These are phyloP conservation scores for Rhagonycha lutea DNA, from an alignment of 2,888 invertebrate genomes.

Conservation along the genomic window DNA sequence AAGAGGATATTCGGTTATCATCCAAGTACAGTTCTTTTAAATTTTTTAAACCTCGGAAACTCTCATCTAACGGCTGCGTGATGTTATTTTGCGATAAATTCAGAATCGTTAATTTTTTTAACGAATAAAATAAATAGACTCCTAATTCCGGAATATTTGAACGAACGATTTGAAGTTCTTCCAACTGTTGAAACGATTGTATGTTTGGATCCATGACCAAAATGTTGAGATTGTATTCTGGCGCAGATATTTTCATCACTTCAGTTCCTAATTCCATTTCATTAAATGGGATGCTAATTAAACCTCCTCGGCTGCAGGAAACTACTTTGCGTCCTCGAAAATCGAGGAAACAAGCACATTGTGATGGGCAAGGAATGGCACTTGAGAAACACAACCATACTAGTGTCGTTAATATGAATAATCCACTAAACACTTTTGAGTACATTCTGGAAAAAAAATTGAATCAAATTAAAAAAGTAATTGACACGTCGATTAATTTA, in stretches of 20 bases:
- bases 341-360: constrained; percentile 67
- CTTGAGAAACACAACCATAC: constrained; percentile 31
- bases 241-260: constrained; percentile 70
- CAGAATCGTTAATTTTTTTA: constrained; percentile 61
- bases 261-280: constrained; percentile 66
- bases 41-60: constrained; percentile 75
- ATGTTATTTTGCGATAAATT: constrained; percentile 80
- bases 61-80: constrained; percentile 70
- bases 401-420: constrained; percentile 16
- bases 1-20: constrained; percentile 75
- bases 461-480: neutral
- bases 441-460: constrained; percentile 27
- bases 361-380: constrained; percentile 61
- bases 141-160: constrained; percentile 82
- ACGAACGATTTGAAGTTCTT: constrained; percentile 75
- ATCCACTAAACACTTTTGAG: neutral
- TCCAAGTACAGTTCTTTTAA: constrained; percentile 73
- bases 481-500: neutral
- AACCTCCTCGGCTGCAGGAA: constrained; percentile 65
- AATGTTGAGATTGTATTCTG: constrained; percentile 62
- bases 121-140: constrained; percentile 77
- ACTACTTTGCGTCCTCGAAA: constrained; percentile 61
- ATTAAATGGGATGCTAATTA: constrained; percentile 66
- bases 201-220: constrained; percentile 76
- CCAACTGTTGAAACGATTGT: constrained; percentile 59